Conservation (phyloP, 1,140 invertebrate genomes). For the Drosophila littoralis region DNA sequence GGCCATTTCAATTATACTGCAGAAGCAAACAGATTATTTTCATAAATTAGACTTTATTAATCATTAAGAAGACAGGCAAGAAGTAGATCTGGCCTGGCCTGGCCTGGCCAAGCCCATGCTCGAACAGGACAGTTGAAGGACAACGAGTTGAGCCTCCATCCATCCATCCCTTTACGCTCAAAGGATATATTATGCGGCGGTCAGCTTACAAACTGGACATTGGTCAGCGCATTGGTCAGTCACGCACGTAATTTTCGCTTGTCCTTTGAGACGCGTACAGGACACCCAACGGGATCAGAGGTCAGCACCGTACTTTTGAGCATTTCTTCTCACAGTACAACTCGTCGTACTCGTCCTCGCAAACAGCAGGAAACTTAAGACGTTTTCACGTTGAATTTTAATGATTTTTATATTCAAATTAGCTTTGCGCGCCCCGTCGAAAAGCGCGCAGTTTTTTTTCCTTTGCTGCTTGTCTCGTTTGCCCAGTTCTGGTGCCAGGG, state of each 20-base stretch:
- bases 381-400: conserved; percentile 79
- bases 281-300: conserved; percentile 76
- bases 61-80: conserved; percentile 67
- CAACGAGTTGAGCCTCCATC: conserved; percentile 57
- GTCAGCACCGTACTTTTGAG: conserved; percentile 79
- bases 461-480: conserved; percentile 31
- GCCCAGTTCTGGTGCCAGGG: conserved; percentile 45
- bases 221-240: conserved; percentile 80
- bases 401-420: conserved; percentile 83
- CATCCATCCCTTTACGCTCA: conserved; percentile 32
- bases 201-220: conserved; percentile 70
- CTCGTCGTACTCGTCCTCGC: conserved; percentile 5
- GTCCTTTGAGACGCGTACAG: conserved; percentile 49
- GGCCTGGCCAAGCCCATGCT: background rate
- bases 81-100: conserved; percentile 2
- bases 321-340: conserved; percentile 77
- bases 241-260: conserved; percentile 73
- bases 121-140: conserved; percentile 60
- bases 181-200: conserved; percentile 58
- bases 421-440: conserved; percentile 49
- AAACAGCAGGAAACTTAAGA: conserved; percentile 75
- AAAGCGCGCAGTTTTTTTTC: conserved; percentile 25
- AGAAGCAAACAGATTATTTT: conserved; percentile 79
- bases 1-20: conserved; percentile 39
- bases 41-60: conserved; percentile 83